Percentiles rank a stretch among this genome's conserved stretches.
Conservation (phyloP, 2,888 invertebrate species). For the Folsomia manolachei region DNA sequence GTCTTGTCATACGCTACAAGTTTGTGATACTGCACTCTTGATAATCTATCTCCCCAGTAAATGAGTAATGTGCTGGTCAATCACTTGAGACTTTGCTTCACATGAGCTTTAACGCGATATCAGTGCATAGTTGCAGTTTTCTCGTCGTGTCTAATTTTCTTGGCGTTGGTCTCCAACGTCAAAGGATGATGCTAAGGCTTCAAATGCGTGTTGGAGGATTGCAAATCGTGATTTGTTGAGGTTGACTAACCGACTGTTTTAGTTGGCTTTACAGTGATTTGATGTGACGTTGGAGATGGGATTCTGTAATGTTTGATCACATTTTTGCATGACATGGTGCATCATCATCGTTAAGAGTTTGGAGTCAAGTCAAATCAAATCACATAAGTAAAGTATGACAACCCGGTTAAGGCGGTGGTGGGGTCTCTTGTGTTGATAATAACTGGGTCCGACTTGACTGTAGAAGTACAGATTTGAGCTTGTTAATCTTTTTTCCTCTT, state of each 20-base stretch:
- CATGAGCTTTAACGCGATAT: background rate
- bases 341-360: conserved; percentile 3
- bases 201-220: background rate
- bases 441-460: background rate
- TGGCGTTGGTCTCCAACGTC: too few relatives aligned
- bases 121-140: background rate
- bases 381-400: too few relatives aligned
- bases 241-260: background rate
- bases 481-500: too few relatives aligned
- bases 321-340: conserved; percentile 1
- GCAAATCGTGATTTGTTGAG: background rate
- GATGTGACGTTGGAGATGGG: too few relatives aligned
- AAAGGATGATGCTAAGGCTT: background rate
- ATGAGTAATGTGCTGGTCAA: background rate
- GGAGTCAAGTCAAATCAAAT: background rate
- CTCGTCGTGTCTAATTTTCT: too few relatives aligned
- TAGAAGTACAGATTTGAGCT: background rate
- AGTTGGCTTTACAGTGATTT: too few relatives aligned
- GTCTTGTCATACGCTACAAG: too few relatives aligned
- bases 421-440: too few relatives aligned
- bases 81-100: background rate
- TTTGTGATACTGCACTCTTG: background rate
- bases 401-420: too few relatives aligned
- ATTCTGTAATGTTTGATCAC: conserved; percentile 4
- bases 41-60: too few relatives aligned